Evolutionary conservation across 1,140 invertebrate genomes (phyloP), one percentile per base, ranked within the genome.

Genomic region (Zaprionus africanus): DNA sequence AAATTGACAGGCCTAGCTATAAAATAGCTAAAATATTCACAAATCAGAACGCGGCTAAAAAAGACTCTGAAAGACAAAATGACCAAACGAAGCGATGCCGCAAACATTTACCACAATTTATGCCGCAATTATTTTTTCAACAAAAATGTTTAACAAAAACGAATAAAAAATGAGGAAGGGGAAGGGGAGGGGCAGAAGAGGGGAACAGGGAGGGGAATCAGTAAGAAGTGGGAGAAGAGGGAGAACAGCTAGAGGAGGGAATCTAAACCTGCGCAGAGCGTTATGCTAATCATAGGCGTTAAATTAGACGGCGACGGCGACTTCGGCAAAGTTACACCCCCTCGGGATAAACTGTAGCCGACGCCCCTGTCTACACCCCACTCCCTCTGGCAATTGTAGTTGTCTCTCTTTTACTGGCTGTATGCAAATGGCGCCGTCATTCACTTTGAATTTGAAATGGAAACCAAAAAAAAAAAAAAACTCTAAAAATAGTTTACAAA

Each of bases 101-200:
- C 81, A 73, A 87, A 83, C 70, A 76, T 81, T 83, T 70, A 82
- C 61, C 84, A 60, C 78, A 90, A 81, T 88, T 82, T 76, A 70
- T 88, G 85, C 82, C 78, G 24, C 65, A 78, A 74, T 80, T 65
- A 74, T 78, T 80, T 43, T 72, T 79, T 79, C 56, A 70, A 65
- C 67, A 70, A 63, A 67, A 51, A 51, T 51, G 46, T 51, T 73
- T 61, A 64, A 64, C 41, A 59, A 26, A 54, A 36, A 13, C 7
- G 41, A 46, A 17, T 9, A n/a, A 17, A 17, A 19, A 17, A n/a
- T 1, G 41, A 0, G n/a, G 2, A 7, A 3, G 41, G 3, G 3
- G 41, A 0, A 9, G n/a, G 7, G 41, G 41, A 41, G 15, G 15
- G 1, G 2, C 1, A 22, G 22, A 22, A 38, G 36, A n/a, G n/a